Percentiles rank a stretch among this genome's conserved stretches.
These are phyloP conservation scores for Tethea ocularis DNA, from an alignment of 2,888 invertebrate species.

Conservation along the genomic window DNA sequence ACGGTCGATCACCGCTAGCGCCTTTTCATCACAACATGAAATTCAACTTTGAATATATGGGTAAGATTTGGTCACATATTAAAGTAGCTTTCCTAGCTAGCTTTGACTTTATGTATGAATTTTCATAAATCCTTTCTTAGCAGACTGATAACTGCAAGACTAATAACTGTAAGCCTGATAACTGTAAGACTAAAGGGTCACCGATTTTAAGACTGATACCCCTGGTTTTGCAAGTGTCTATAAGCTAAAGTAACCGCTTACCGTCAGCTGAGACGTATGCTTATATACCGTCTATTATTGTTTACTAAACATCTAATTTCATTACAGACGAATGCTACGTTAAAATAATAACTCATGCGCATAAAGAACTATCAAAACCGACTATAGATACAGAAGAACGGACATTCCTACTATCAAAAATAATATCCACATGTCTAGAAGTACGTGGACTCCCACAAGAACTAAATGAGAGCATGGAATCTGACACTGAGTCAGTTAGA, in stretches of 20 bases:
- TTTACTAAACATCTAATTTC: not conserved
- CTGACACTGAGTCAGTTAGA: constrained; percentile 45
- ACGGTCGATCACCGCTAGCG: constrained; percentile 56
- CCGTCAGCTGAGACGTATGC: too few species aligned
- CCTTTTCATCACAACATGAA: constrained; percentile 66
- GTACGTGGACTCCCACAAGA: constrained; percentile 39
- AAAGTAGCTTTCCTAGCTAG: too few species aligned
- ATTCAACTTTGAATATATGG: constrained; percentile 70
- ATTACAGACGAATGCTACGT: constrained; percentile 65
- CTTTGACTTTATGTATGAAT: not conserved
- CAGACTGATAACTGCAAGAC: too few species aligned
- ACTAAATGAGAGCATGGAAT: constrained; percentile 42
- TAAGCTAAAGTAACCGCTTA: too few species aligned
- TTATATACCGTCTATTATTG: not conserved
- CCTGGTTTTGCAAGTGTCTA: too few species aligned
- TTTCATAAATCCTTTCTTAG: not conserved
- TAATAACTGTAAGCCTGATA: too few species aligned
- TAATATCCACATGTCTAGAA: constrained; percentile 63
- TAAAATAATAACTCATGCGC: constrained; percentile 54
- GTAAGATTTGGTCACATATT: constrained; percentile 34
- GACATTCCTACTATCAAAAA: constrained; percentile 57
- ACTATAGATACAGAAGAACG: constrained; percentile 61
- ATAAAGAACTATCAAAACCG: constrained; percentile 61
- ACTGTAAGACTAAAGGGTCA: too few species aligned
- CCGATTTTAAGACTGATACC: too few species aligned